Percentiles rank a stretch among this genome's conserved stretches.
phyloP scores from a whole-genome alignment of 53 echinoderm and acorn worm species.

The Pentamera pediparva region DNA sequence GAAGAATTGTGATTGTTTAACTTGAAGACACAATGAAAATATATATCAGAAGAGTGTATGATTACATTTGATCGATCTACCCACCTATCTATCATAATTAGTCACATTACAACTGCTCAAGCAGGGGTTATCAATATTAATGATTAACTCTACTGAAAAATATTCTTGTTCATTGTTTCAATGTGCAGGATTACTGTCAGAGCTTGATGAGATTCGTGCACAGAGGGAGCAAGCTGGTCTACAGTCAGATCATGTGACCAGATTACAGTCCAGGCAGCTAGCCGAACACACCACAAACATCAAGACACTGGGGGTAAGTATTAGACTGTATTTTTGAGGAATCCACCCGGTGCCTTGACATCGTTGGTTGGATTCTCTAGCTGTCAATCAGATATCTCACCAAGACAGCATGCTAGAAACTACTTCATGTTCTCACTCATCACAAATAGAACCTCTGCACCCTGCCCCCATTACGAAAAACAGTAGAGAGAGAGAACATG shows the following conservation, averaged over 20 bases:
- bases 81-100: too few species aligned
- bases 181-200: slow-evolving; percentile 78
- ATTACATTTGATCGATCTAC: too few species aligned
- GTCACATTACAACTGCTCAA: too few species aligned
- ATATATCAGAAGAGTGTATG: too few species aligned
- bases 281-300: slow-evolving; percentile 78
- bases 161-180: background rate
- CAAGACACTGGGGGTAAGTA: slow-evolving; percentile 70
- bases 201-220: slow-evolving; percentile 90
- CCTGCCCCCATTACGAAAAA: background rate
- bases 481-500: background rate
- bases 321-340: background rate
- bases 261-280: slow-evolving; percentile 87
- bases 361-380: too few species aligned
- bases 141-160: background rate
- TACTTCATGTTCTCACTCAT: too few species aligned
- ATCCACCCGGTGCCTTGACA: too few species aligned
- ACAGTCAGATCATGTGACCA: slow-evolving; percentile 95
- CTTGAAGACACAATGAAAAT: too few species aligned
- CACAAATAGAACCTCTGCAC: too few species aligned
- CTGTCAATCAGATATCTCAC: too few species aligned
- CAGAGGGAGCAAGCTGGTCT: slow-evolving; percentile 90
- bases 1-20: background rate
- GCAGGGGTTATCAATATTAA: too few species aligned
- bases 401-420: too few species aligned